These are phyloP conservation scores for Sebastes matsubarae DNA, from an alignment of 2,797 vertebrate species.

Conservation along the genomic window DNA sequence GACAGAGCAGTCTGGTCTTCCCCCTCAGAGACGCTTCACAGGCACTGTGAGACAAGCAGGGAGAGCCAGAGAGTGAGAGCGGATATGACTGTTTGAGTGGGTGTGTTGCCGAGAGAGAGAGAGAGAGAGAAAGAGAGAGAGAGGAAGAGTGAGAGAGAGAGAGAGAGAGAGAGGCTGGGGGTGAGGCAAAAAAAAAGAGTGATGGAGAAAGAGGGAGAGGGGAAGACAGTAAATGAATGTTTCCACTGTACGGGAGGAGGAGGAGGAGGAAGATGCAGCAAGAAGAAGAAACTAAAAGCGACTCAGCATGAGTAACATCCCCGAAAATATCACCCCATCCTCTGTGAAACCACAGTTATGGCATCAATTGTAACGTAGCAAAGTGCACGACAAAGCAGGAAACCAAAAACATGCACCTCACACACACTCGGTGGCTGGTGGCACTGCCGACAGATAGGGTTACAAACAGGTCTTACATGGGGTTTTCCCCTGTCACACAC, in stretches of 20 bases:
- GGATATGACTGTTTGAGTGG: slow-evolving; percentile 82
- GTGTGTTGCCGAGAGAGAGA: slow-evolving; percentile 68
- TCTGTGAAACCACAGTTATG: slow-evolving; percentile 15
- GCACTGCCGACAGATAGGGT: slow-evolving; percentile 33
- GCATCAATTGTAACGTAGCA: neutral
- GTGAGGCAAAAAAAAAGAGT: slow-evolving; percentile 50
- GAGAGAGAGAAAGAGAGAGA: slow-evolving; percentile 22
- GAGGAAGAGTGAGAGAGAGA: slow-evolving; percentile 7
- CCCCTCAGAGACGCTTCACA: slow-evolving; percentile 81
- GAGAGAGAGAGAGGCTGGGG: slow-evolving; percentile 30
- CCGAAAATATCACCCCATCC: neutral
- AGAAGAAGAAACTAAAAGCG: slow-evolving; percentile 23
- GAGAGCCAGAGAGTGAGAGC: slow-evolving; percentile 78
- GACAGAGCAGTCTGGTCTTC: slow-evolving; percentile 80
- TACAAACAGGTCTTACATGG: slow-evolving; percentile 69
- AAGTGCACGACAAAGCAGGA: neutral
- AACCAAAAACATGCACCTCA: slow-evolving; percentile 3
- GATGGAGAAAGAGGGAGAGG: slow-evolving; percentile 53
- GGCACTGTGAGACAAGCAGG: slow-evolving; percentile 80
- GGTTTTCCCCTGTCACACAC: slow-evolving; percentile 65
- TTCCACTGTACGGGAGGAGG: slow-evolving; percentile 53
- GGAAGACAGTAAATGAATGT: slow-evolving; percentile 62
- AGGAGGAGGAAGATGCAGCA: slow-evolving; percentile 10
- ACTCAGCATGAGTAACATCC: slow-evolving; percentile 4
- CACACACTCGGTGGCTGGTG: neutral